A percentile compares a stretch with the other conserved stretches of the same genome.
Evolutionary conservation across 2,113 vertebrate genomes (phyloP).

Genomic region (Diglossa brunneiventris): DNA sequence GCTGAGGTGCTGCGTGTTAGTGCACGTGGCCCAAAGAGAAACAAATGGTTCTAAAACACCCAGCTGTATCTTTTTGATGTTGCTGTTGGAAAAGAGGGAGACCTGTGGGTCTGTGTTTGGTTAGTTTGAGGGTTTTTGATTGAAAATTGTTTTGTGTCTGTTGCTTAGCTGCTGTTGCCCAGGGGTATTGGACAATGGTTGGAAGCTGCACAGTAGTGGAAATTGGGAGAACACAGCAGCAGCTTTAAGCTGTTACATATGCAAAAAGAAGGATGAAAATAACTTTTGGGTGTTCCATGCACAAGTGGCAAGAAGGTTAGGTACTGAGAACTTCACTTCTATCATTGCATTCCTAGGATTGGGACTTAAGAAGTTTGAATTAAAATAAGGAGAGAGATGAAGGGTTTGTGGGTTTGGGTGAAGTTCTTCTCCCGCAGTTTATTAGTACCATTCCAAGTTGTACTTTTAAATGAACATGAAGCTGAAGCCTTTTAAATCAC

Average conservation of each 20-base stretch:
- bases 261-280: not conserved
- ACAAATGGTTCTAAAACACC: not conserved
- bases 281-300: not conserved
- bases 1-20: accelerated
- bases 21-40: not conserved
- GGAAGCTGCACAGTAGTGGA: not conserved
- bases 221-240: not conserved
- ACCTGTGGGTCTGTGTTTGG: not conserved
- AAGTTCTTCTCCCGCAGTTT: accelerated
- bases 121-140: not conserved
- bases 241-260: not conserved
- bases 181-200: not conserved
- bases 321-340: not conserved
- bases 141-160: not conserved
- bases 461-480: not conserved
- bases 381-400: not conserved
- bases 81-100: not conserved
- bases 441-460: not conserved
- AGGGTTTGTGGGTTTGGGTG: not conserved
- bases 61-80: not conserved
- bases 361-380: not conserved
- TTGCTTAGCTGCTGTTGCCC: not conserved
- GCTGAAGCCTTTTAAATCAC: not conserved
- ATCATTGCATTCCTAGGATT: not conserved
- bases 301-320: not conserved